phyloP scores from a whole-genome alignment of 2,888 invertebrate species.

The Rhodophaea formosa region DNA sequence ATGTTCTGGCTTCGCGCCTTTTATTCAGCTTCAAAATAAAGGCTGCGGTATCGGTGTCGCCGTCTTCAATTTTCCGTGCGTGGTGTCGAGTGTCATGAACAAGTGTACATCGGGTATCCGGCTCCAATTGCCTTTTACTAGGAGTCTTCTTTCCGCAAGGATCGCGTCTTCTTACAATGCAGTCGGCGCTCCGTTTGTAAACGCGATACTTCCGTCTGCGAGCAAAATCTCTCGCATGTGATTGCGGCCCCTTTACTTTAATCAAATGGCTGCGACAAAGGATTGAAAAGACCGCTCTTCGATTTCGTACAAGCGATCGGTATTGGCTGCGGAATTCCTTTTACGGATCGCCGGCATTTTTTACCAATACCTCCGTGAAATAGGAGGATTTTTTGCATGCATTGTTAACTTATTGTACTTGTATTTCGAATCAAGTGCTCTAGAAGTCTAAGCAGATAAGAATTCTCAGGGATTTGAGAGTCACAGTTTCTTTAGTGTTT shows the following conservation, averaged over 20 bases:
- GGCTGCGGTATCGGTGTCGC: conserved; percentile 47
- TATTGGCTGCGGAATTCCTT: conserved; percentile 69
- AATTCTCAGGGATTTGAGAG: background rate
- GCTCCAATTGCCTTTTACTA: conserved; percentile 63
- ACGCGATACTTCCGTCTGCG: conserved; percentile 78
- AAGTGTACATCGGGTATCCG: conserved; percentile 62
- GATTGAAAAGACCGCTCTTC: conserved; percentile 74
- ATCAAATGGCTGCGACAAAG: conserved; percentile 79
- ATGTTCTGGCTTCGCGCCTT: conserved; percentile 34
- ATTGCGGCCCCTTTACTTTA: conserved; percentile 77
- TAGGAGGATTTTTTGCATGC: conserved; percentile 40
- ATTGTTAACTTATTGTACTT: conserved; percentile 37
- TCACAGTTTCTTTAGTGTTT: background rate
- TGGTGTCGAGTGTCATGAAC: conserved; percentile 57
- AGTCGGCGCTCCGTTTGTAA: conserved; percentile 76
- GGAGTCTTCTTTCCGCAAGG: conserved; percentile 42
- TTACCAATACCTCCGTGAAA: conserved; percentile 47
- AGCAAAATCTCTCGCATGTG: conserved; percentile 68
- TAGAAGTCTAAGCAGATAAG: conserved; percentile 6
- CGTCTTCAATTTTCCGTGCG: conserved; percentile 50
- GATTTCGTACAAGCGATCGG: conserved; percentile 71
- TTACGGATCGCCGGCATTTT: conserved; percentile 65
- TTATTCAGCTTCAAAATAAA: conserved; percentile 38
- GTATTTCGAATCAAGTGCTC: conserved; percentile 27
- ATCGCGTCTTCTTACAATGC: conserved; percentile 55